These are phyloP conservation scores for Myripristis jacobus DNA, from an alignment of 2,797 vertebrate species.

Conservation along the genomic window DNA sequence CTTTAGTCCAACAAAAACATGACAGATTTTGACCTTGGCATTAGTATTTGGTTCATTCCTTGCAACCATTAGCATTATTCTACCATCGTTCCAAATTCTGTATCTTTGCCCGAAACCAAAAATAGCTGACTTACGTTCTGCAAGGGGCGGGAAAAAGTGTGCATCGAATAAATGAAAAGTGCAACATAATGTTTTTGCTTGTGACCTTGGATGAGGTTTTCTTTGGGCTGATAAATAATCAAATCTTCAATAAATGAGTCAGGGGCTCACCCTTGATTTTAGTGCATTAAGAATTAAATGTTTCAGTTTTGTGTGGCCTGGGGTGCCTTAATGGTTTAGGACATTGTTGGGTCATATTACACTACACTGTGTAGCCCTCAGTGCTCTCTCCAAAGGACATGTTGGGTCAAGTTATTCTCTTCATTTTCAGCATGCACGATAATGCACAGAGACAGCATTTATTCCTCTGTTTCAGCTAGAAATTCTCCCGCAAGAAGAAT, in stretches of 20 bases:
- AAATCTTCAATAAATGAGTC: conserved; percentile 5
- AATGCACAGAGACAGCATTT: conserved; percentile 43
- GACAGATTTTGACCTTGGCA: conserved; percentile 14
- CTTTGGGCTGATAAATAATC: conserved; percentile 16
- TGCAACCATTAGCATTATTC: not conserved
- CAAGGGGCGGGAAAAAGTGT: no score
- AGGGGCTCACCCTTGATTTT: conserved; percentile 25
- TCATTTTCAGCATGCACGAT: conserved; percentile 10
- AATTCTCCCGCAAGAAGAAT: conserved; percentile 23
- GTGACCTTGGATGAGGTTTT: conserved; percentile 10
- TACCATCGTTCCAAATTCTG: not conserved
- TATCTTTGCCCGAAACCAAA: not conserved
- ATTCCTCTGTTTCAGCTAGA: conserved; percentile 16
- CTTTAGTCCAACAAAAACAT: not conserved
- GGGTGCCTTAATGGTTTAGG: conserved; percentile 35
- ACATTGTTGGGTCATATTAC: conserved; percentile 53
- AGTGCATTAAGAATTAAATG: conserved; percentile 31
- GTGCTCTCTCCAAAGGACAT: conserved; percentile 44
- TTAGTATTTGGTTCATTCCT: conserved; percentile 6
- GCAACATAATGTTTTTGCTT: not conserved
- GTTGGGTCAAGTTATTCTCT: conserved; percentile 42
- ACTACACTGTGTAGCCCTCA: conserved; percentile 25
- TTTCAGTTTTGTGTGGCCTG: conserved; percentile 32
- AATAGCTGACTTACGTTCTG: not conserved
- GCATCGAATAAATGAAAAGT: not conserved